These are phyloP conservation scores for Archaeoteleia sp. DNA, from an alignment of 2,888 invertebrate species.

Conservation along the genomic window DNA sequence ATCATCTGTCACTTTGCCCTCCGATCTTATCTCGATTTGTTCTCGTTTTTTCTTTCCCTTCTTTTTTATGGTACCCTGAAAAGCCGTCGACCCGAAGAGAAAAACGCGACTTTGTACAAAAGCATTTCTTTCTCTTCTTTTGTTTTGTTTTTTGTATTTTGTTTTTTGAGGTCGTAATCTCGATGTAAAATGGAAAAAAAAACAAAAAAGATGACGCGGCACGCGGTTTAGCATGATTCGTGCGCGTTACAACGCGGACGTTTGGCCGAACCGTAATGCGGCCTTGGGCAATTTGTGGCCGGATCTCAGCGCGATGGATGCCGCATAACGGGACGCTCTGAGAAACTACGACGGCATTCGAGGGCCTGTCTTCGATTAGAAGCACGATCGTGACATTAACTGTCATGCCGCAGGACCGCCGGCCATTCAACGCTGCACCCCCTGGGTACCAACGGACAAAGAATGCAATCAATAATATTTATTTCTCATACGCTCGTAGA, in stretches of 20 bases:
- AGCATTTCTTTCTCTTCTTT: too few relatives aligned
- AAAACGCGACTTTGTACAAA: too few relatives aligned
- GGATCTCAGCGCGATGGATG: constrained; percentile 37
- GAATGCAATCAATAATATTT: constrained; percentile 47
- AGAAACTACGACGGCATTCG: constrained; percentile 47
- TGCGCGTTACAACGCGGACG: constrained; percentile 16
- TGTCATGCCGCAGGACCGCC: constrained; percentile 39
- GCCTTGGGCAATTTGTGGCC: constrained; percentile 37
- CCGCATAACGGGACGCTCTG: constrained; percentile 43
- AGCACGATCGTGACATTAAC: constrained; percentile 50
- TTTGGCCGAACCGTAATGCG: constrained; percentile 40
- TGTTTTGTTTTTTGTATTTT: too few relatives aligned
- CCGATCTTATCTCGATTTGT: constrained; percentile 26
- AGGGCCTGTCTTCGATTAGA: constrained; percentile 49
- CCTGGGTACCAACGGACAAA: constrained; percentile 33
- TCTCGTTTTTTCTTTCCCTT: background rate
- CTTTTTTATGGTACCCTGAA: constrained; percentile 6
- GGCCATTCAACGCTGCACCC: constrained; percentile 35
- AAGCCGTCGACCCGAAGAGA: constrained; percentile 25
- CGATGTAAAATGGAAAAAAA: constrained; percentile 8
- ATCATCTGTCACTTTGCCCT: constrained; percentile 37
- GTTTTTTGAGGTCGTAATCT: constrained; percentile 21
- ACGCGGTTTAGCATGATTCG: constrained; percentile 2
- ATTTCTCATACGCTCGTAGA: constrained; percentile 32
- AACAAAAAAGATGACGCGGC: constrained; percentile 15